Evolutionary conservation across 2,113 vertebrate species (phyloP).

Genomic region (Trichomycterus rosablanca): DNA sequence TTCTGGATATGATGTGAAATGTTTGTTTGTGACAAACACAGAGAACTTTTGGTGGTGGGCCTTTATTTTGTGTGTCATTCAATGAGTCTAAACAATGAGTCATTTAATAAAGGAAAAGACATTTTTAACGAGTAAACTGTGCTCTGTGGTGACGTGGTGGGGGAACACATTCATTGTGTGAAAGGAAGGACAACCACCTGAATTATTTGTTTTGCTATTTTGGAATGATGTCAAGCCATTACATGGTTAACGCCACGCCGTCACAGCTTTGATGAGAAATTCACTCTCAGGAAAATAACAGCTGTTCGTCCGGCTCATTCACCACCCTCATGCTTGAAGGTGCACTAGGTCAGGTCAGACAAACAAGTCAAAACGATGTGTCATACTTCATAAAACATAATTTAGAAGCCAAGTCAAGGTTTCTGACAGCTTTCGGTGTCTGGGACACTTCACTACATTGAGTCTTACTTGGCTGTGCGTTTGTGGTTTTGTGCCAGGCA

Average conservation of each 20-base stretch:
- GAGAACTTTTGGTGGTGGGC: no score
- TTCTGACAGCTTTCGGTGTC: not conserved
- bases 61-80: conserved; percentile 20
- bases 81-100: conserved; percentile 28
- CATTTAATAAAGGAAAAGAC: conserved; percentile 9
- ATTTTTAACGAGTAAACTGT: conserved; percentile 1
- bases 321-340: conserved; percentile 20
- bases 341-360: conserved; percentile 1
- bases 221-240: not conserved
- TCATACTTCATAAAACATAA: no score
- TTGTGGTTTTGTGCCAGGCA: no score
- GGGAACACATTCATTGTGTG: conserved; percentile 1
- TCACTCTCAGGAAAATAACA: conserved; percentile 26
- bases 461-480: not conserved
- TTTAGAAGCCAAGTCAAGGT: no score
- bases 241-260: no score
- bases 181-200: conserved; percentile 8
- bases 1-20: conserved; percentile 17
- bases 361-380: conserved; percentile 12
- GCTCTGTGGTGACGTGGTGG: conserved; percentile 1
- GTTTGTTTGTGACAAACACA: conserved; percentile 14
- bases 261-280: conserved; percentile 21
- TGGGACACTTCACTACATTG: conserved; percentile 36
- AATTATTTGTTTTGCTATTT: not conserved
- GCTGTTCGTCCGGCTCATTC: conserved; percentile 10